Base-by-base conservation (phyloP, 2,888 invertebrate genomes). In the Amphimallon solstitiale region DNA sequence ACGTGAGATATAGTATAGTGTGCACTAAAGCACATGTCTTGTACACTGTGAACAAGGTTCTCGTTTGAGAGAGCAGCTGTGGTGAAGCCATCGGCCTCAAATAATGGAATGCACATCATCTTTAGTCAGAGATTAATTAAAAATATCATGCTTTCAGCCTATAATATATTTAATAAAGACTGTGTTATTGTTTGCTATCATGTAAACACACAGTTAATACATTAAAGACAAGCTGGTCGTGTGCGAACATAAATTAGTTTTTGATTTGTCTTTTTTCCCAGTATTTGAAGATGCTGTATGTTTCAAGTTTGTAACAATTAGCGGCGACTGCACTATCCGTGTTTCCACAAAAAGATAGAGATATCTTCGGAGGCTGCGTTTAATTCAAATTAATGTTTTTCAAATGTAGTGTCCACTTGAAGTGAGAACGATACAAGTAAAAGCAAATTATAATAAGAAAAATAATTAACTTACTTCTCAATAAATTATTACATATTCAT, bases 91-190 rank as follows among this genome's bases (percentile, higher is more conserved):
- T 72, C 72, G 68, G 73, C 72, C 70, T 72, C 68, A 70, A 71
- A 73, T 71, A 73, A 73, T 73, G 71, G 70, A 67, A 68, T 72
- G 68, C 68, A 71, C 71, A 70, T 72, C 71, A 68, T 67, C 69
- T 66, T 70, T 69, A 68, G 73, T 72, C 73, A 73, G 71, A 73
- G 73, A 73, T 74, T 74, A 74, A 74, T 74, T 73, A 73, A 71
- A 72, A 74, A 70, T 74, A 73, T 71, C 71, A 71, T 68, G 70
- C 68, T 66, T 63, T 63, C 65, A 66, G 65, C 68, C 46, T 68
- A 59, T 63, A 66, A 67, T 52, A 54, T 64, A 67, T 66, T 70
- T 70, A 70, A 71, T 71, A 71, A 71, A 67, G 63, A 29, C 67
- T 19, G 60, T 67, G 52, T 67, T 59, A 62, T 66, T 66, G 62